A percentile compares a stretch with the other conserved stretches of the same genome.
phyloP scores from a whole-genome alignment of 1,140 invertebrate species.

The Leguminivora glycinivorella region DNA sequence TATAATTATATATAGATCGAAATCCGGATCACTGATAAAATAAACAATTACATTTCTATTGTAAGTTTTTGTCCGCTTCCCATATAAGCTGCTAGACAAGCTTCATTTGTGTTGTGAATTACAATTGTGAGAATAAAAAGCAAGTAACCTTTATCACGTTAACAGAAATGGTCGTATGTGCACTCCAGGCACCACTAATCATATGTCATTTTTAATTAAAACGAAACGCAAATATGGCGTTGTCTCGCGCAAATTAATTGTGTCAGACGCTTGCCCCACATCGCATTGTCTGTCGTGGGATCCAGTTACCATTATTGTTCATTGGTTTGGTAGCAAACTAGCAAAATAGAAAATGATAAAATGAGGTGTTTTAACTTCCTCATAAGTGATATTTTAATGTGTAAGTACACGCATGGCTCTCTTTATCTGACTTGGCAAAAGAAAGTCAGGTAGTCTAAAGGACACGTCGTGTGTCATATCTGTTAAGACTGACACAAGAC shows the following conservation, averaged over 20 bases:
- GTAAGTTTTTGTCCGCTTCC: constrained; percentile 1
- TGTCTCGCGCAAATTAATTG: constrained; percentile 70
- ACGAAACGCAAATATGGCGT: constrained; percentile 48
- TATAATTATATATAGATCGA: neutral
- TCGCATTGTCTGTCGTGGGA: constrained; percentile 72
- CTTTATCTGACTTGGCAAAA: neutral
- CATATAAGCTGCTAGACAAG: constrained; percentile 12
- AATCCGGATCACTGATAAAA: neutral
- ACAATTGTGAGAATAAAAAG: constrained; percentile 59
- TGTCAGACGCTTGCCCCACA: constrained; percentile 72
- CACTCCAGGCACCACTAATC: neutral
- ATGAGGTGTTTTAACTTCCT: constrained; percentile 49
- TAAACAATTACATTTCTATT: neutral
- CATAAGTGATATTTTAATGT: neutral
- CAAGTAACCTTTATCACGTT: constrained; percentile 43
- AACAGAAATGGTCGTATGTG: constrained; percentile 3
- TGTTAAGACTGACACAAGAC: neutral
- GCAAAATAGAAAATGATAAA: constrained; percentile 68
- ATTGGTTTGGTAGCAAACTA: constrained; percentile 54
- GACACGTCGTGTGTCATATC: constrained; percentile 25
- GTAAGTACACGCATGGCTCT: neutral
- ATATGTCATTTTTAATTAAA: constrained; percentile 11
- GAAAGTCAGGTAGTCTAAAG: neutral
- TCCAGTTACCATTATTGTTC: constrained; percentile 61
- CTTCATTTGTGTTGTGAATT: constrained; percentile 37